Evolutionary conservation across 2,888 invertebrate genomes (phyloP).

Genomic region (Teleogryllus oceanicus): DNA sequence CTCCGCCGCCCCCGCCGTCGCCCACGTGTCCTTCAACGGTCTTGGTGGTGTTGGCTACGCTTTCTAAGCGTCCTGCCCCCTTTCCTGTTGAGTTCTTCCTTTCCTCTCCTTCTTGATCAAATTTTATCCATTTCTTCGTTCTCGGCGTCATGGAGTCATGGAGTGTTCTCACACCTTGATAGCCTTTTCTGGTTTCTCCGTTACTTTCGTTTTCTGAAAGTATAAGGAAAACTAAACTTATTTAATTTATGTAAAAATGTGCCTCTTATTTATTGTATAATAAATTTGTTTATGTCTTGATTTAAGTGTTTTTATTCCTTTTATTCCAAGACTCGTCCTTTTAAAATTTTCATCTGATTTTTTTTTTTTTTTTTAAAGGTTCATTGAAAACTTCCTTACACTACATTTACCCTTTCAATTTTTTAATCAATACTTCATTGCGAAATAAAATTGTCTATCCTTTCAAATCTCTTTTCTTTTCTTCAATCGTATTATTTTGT

Average conservation of each 20-base stretch:
- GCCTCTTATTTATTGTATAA: not conserved
- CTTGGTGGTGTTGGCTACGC: not conserved
- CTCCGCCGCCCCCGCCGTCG: not conserved
- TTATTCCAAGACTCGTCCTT: not conserved
- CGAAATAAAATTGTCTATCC: too few relatives aligned
- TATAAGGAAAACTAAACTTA: not conserved
- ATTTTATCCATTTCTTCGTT: not conserved
- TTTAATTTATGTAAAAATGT: not conserved
- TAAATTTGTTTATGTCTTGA: not conserved
- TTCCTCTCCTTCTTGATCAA: too few relatives aligned
- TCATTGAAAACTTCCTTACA: too few relatives aligned
- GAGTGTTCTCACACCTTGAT: not conserved
- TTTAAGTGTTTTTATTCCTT: not conserved
- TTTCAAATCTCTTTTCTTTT: too few relatives aligned
- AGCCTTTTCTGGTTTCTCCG: not conserved
- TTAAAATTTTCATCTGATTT: too few relatives aligned
- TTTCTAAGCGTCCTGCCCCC: not conserved
- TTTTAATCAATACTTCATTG: too few relatives aligned
- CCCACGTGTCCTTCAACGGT: conserved; percentile 18
- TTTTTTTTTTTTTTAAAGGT: too few relatives aligned
- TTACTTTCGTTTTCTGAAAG: conserved; percentile 10
- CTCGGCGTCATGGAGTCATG: not conserved
- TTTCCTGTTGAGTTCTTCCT: too few relatives aligned
- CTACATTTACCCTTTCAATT: too few relatives aligned
- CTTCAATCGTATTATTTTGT: too few relatives aligned